Evolutionary conservation across 2,113 vertebrate species (phyloP), one percentile per base, ranked within the genome.

Genomic region (Mormoops blainvillei): DNA sequence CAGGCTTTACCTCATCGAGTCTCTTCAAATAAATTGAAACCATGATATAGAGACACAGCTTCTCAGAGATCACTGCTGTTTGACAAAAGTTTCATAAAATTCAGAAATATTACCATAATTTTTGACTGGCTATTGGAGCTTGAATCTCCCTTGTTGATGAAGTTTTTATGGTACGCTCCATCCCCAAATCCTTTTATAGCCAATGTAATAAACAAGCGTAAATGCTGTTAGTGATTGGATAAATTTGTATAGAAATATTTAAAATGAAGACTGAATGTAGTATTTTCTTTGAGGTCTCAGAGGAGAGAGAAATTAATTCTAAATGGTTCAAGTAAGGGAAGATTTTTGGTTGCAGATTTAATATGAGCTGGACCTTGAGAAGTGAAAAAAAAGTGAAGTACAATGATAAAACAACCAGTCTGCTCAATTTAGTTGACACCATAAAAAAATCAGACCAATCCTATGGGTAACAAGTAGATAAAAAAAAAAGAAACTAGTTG

Each of bases 1-100:
- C 16, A 48, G 14, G 11, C 48, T 81, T 78, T 76, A 43, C n/a
- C 5, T 74, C 13, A 28, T 4, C 61, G 5, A 54, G 13, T 45
- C 31, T 67, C 31, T 84, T 89, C 50, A 94, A 54, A 83, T 88
- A 94, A n/a, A 52, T 70, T 73, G n/a, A 89, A 92, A n/a, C 43
- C 45, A 31, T 77, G 12, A 78, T 83, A 70, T 38, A 41, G 14
- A 91, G n/a, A 78, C 78, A 5, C 11, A 61, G 2, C 76, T 93
- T 71, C 31, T 93, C 70, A 91, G 52, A 81, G n/a, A 83, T 14
- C 48, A 52, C 36, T 56, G 4, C 41, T 90, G 41, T 56, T 94
- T 78, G 26, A 87, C 70, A 76, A 77, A 81, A 6, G 12, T 65
- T 89, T 77, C 58, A 20, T 3, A 70, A n/a, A 48, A 63, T 26